phyloP scores from a whole-genome alignment of 2,888 invertebrate genomes.

The Pimpla rufipes region DNA sequence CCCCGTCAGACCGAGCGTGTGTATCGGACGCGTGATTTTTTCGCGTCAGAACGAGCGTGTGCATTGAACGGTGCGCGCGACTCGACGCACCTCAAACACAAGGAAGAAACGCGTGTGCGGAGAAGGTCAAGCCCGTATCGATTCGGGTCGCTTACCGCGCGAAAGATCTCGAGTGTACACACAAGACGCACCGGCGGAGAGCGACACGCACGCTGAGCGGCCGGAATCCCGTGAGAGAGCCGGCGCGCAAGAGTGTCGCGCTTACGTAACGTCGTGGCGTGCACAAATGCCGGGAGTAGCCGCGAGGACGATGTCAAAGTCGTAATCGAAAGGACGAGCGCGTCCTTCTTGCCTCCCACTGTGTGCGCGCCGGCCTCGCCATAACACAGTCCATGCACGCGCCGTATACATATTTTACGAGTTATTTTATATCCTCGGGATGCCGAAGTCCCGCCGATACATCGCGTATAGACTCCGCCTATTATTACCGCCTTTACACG shows the following conservation, averaged over 20 bases:
- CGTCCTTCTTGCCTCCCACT: slow-evolving; percentile 58
- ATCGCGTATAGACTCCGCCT: slow-evolving; percentile 24
- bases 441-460: background rate
- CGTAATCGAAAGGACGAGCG: slow-evolving; percentile 66
- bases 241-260: background rate
- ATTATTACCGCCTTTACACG: too few species aligned
- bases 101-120: too few species aligned
- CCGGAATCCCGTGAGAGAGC: slow-evolving; percentile 34
- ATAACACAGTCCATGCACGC: background rate
- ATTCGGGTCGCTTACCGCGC: slow-evolving; percentile 53
- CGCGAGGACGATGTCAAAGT: slow-evolving; percentile 66
- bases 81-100: too few species aligned
- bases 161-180: background rate
- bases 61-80: too few species aligned
- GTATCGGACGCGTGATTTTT: too few species aligned
- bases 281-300: slow-evolving; percentile 37
- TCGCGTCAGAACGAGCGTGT: too few species aligned
- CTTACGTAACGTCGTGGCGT: slow-evolving; percentile 61
- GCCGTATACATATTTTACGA: background rate
- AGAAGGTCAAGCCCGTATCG: slow-evolving; percentile 22
- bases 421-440: background rate
- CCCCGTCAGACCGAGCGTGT: too few species aligned
- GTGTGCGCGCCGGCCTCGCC: background rate
- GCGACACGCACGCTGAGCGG: slow-evolving; percentile 7
- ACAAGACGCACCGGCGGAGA: background rate